A percentile compares a stretch with the other conserved stretches of the same genome.
Conservation (phyloP, 2,113 vertebrate species). For the Struthidea cinerea region DNA sequence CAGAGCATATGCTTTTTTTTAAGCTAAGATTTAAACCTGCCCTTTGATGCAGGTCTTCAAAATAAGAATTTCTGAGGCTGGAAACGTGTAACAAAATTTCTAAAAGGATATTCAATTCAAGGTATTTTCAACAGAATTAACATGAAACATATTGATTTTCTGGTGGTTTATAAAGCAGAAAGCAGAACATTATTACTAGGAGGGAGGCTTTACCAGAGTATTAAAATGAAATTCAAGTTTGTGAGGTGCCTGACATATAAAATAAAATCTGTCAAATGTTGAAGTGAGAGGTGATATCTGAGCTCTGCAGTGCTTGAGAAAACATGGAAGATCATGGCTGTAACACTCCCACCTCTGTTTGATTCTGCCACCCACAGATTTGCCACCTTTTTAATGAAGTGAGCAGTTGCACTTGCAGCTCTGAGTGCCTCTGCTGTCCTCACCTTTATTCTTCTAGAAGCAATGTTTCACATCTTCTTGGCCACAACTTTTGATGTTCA, state of each 20-base stretch:
- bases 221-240: not conserved
- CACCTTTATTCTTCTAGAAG: constrained; percentile 3
- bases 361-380: constrained; percentile 13
- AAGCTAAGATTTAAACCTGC: not conserved
- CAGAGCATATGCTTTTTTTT: not conserved
- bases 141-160: not conserved
- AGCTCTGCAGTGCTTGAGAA: not conserved
- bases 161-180: not conserved
- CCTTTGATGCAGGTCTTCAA: not conserved
- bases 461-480: not conserved
- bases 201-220: not conserved
- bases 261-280: not conserved
- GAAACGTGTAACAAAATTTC: not conserved
- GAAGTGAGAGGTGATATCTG: constrained; percentile 20
- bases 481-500: not conserved
- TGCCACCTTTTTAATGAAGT: constrained; percentile 32
- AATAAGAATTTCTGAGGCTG: not conserved
- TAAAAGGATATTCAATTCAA: not conserved
- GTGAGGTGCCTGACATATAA: not conserved
- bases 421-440: not conserved
- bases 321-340: not conserved
- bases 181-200: not conserved
- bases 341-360: constrained; percentile 29
- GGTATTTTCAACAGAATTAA: not conserved
- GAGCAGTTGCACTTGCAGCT: constrained; percentile 37